Evolutionary conservation across 2,797 vertebrate genomes (phyloP), one percentile per base, ranked within the genome.

Genomic region (Spatula versicolor): DNA sequence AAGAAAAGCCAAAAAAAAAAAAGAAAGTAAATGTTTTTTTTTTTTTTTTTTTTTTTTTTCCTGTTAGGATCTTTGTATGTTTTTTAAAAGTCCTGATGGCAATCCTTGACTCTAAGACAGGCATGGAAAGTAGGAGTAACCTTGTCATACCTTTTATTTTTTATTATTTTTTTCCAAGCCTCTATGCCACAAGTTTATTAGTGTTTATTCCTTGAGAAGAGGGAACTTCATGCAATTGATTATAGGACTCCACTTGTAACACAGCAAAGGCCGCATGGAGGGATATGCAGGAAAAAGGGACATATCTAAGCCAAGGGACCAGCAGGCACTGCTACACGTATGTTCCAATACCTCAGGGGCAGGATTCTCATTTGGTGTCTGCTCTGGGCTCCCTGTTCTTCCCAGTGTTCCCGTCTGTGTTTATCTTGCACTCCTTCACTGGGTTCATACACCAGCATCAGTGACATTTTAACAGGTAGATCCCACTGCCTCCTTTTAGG

Each of bases 271-370:
- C 19, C 46, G 4, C 43, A 35, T 0, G 58, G 73, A 37, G 31
- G 18, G 33, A 37, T 55, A 20, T 7, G 19, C 23, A 54, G 25
- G 50, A 83, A 74, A 64, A 1, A 71, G 28, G 46, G 62, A 64
- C 0, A 0, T 50, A 35, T 31, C 74, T 28, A 67, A 54, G 52
- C 1, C 1, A 37, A 58, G 59, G 31, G n/a, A 74, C 17, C 30
- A 69, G 43, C 71, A 88, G 35, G 15, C n/a, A 48, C 26, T 48
- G 23, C 55, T 64, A 23, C 14, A 1, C 19, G 9, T 22, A 6
- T 63, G 39, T 60, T 39, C 39, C 48, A 50, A 50, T 43, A 54
- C 16, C 19, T 83, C 45, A 23, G 8, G 8, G 2, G 7, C 33
- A 58, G 45, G 30, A 12, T 50, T 80, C 28, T 73, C 0, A 0